phyloP scores from a whole-genome alignment of 2,888 invertebrate genomes.

The Camponotus fellah region DNA sequence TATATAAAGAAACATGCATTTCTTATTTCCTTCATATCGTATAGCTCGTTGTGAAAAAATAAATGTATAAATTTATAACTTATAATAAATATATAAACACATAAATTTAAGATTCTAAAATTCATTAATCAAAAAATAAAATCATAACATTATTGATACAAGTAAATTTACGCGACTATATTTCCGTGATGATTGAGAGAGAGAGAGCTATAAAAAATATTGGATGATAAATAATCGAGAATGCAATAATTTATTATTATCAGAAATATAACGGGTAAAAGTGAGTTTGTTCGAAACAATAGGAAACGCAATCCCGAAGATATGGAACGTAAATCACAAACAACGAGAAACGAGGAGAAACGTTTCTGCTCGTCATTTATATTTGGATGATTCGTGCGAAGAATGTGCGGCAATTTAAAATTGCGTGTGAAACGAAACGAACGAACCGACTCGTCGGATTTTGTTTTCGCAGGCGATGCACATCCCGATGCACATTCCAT shows the following conservation, averaged over 20 bases:
- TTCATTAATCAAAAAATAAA: conserved; percentile 13
- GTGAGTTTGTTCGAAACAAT: not conserved
- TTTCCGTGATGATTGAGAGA: not conserved
- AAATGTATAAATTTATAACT: too few species aligned
- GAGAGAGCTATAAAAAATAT: not conserved
- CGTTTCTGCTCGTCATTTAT: not conserved
- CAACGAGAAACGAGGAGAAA: not conserved
- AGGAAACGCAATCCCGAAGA: not conserved
- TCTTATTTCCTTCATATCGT: not conserved
- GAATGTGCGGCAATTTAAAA: conserved; percentile 13
- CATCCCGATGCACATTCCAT: conserved; percentile 46
- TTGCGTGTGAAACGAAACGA: not conserved
- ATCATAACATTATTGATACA: conserved; percentile 18
- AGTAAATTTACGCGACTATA: conserved; percentile 1
- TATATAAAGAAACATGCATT: not conserved
- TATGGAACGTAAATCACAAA: conserved; percentile 6
- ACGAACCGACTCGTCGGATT: conserved; percentile 27
- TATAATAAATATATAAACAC: too few species aligned
- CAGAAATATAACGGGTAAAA: not conserved
- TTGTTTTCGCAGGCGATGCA: conserved; percentile 53
- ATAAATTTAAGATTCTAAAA: not conserved
- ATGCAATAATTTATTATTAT: conserved; percentile 15
- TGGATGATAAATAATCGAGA: not conserved
- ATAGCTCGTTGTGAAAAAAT: not conserved
- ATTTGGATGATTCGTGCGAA: not conserved